Evolutionary conservation across 1,140 invertebrate genomes (phyloP).

Genomic region (Tetranychus cinnabarinus): DNA sequence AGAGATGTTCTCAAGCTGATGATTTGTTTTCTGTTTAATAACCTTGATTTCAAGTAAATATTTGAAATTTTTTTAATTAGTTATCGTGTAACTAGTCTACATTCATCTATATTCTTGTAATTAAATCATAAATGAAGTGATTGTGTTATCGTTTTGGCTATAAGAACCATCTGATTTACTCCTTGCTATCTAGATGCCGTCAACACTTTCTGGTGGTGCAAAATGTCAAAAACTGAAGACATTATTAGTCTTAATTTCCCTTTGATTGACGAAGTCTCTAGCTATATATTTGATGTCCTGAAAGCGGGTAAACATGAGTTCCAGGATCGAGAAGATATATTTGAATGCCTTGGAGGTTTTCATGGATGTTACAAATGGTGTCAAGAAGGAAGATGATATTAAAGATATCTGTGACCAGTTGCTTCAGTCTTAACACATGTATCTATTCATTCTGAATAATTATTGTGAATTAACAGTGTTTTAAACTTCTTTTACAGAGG

Average conservation of each 20-base stretch:
- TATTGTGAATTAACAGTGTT: neutral
- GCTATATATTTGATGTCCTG: constrained; percentile 52
- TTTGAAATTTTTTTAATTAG: too few species aligned
- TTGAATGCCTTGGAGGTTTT: constrained; percentile 80
- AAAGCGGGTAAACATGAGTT: constrained; percentile 38
- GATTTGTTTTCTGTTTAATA: too few species aligned
- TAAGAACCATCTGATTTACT: too few species aligned
- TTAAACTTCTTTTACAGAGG: neutral
- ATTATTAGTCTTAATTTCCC: constrained; percentile 41
- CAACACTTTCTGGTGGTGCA: too few species aligned
- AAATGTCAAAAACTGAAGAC: neutral
- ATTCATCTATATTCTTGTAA: too few species aligned
- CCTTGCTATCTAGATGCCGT: too few species aligned
- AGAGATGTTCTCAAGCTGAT: too few species aligned
- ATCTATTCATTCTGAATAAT: neutral
- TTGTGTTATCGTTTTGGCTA: too few species aligned
- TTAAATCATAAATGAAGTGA: too few species aligned
- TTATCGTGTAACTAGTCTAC: too few species aligned
- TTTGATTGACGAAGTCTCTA: constrained; percentile 56
- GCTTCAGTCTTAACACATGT: constrained; percentile 35
- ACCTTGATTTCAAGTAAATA: too few species aligned
- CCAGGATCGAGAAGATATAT: constrained; percentile 65
- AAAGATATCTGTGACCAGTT: constrained; percentile 50
- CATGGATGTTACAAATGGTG: constrained; percentile 41
- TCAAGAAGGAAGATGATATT: constrained; percentile 38